These are phyloP conservation scores for Bunonema sp. DNA, from an alignment of 2,888 invertebrate genomes.

Conservation along the genomic window DNA sequence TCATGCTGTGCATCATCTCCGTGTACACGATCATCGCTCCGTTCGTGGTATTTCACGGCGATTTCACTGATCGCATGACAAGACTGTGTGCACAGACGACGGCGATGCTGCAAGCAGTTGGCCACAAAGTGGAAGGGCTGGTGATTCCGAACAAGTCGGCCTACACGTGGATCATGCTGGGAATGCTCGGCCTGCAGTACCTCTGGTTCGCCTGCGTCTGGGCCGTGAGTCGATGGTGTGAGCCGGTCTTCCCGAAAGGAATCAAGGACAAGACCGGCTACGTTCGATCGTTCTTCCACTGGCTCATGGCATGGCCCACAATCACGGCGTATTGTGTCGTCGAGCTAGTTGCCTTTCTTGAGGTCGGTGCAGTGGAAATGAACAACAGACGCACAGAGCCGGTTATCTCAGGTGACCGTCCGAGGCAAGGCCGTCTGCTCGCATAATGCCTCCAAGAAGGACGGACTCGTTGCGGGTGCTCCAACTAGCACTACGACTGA, in stretches of 20 bases:
- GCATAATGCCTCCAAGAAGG: conserved; percentile 34
- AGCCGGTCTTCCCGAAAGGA: conserved; percentile 26
- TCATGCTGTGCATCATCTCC: conserved; percentile 28
- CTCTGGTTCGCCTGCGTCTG: conserved; percentile 29
- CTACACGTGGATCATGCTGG: conserved; percentile 5
- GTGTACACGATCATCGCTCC: conserved; percentile 30
- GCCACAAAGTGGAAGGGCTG: conserved; percentile 16
- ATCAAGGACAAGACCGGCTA: conserved; percentile 27
- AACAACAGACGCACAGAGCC: not conserved
- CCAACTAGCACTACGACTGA: too few species aligned
- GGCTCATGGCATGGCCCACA: conserved; percentile 28
- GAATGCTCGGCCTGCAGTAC: conserved; percentile 19
- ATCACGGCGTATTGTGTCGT: conserved; percentile 25
- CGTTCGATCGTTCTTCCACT: conserved; percentile 29
- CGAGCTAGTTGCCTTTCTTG: conserved; percentile 28
- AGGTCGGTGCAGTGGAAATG: conserved; percentile 6
- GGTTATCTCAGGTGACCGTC: conserved; percentile 16
- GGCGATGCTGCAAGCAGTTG: conserved; percentile 16
- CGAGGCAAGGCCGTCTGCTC: conserved; percentile 32
- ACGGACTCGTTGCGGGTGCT: conserved; percentile 26
- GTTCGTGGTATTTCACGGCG: conserved; percentile 18
- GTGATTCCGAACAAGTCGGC: conserved; percentile 15
- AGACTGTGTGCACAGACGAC: conserved; percentile 17
- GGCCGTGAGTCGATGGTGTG: conserved; percentile 21
- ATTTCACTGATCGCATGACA: not conserved